Conservation (phyloP, 2,113 vertebrate genomes). For the Plotosus lineatus region DNA sequence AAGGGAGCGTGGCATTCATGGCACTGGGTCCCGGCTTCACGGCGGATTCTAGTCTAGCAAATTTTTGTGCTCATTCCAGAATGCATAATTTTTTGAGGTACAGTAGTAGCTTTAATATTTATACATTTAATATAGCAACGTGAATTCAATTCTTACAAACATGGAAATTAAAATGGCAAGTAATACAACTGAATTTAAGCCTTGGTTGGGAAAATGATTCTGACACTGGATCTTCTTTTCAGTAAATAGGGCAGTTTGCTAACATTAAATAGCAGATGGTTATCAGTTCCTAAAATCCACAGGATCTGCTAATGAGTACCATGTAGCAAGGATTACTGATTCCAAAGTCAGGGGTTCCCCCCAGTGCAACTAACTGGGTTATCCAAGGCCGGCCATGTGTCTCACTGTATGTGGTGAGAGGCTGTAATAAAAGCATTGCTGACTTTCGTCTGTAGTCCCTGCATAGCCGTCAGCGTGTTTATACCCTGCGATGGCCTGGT, state of each 20-base stretch:
- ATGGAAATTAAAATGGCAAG: not conserved
- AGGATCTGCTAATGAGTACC: constrained; percentile 59
- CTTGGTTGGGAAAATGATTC: not conserved
- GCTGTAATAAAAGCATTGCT: too few relatives aligned
- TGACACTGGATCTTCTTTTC: not conserved
- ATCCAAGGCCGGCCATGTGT: too few relatives aligned
- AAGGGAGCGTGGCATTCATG: not conserved
- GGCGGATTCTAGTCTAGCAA: not conserved
- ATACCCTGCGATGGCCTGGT: too few relatives aligned
- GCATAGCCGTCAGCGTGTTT: too few relatives aligned
- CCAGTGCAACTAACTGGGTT: too few relatives aligned
- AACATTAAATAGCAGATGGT: constrained; percentile 37
- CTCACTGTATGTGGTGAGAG: too few relatives aligned
- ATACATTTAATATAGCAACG: not conserved
- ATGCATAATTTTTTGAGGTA: not conserved
- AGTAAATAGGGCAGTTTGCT: not conserved
- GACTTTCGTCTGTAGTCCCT: too few relatives aligned
- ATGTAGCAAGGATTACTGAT: not conserved
- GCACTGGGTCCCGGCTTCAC: not conserved
- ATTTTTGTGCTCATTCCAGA: not conserved
- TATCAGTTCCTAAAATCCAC: too few relatives aligned
- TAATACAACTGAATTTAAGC: not conserved
- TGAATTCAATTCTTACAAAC: not conserved
- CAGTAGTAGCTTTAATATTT: not conserved
- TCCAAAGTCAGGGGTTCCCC: too few relatives aligned